phyloP scores from a whole-genome alignment of 2,113 vertebrate genomes.

The Hymenochirus boettgeri region DNA sequence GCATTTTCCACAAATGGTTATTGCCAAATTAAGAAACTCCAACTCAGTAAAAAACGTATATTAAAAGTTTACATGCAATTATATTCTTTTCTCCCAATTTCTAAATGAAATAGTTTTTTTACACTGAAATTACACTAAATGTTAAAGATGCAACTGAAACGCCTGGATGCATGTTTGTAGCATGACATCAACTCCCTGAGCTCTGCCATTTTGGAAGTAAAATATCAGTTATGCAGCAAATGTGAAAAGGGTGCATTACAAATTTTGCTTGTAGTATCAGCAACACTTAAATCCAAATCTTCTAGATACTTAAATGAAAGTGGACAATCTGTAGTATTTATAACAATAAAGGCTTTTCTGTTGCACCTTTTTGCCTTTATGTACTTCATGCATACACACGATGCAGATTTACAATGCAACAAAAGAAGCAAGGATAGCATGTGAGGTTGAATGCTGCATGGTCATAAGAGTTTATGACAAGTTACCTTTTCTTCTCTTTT shows the following conservation, averaged over 20 bases:
- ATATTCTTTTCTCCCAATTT: neutral
- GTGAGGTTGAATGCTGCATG: slow-evolving; percentile 28
- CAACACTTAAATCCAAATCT: too few species aligned
- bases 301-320: too few species aligned
- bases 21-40: neutral
- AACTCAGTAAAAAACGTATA: neutral
- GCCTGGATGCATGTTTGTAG: neutral
- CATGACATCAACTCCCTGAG: too few species aligned
- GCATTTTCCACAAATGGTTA: neutral
- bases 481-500: slow-evolving; percentile 20
- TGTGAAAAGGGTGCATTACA: too few species aligned
- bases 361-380: slow-evolving; percentile 11
- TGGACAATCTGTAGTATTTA: too few species aligned
- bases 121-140: neutral
- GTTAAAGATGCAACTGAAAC: slow-evolving; percentile 17
- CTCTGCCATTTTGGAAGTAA: too few species aligned
- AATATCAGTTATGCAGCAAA: too few species aligned
- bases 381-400: slow-evolving; percentile 16
- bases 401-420: slow-evolving; percentile 11
- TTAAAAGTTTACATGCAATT: neutral
- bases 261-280: too few species aligned
- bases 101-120: neutral
- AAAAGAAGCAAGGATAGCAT: slow-evolving; percentile 54
- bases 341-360: slow-evolving; percentile 8
- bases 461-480: slow-evolving; percentile 40